Evolutionary conservation across 2,113 vertebrate genomes (phyloP).

Genomic region (Echinops telfairi): DNA sequence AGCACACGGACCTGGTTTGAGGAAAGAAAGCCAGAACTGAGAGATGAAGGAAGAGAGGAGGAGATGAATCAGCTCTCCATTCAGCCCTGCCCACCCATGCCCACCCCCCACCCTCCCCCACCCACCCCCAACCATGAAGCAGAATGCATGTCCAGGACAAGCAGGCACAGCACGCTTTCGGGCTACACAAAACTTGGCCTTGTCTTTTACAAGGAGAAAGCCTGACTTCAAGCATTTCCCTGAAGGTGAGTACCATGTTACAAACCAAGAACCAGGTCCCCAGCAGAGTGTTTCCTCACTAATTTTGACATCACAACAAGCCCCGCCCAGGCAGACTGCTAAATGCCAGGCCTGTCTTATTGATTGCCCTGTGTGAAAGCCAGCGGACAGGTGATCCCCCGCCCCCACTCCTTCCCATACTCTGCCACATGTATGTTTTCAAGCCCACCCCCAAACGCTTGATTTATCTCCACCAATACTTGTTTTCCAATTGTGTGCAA

Average conservation of each 20-base stretch:
- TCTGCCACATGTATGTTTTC: conserved; percentile 58
- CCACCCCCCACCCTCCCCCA: not conserved
- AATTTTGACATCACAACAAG: conserved; percentile 71
- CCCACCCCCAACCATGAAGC: not conserved
- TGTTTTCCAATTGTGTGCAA: conserved; percentile 49
- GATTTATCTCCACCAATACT: conserved; percentile 33
- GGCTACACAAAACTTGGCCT: not conserved
- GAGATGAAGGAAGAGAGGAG: not conserved
- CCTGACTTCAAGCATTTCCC: conserved; percentile 50
- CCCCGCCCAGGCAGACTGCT: not conserved
- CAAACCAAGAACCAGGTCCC: conserved; percentile 16
- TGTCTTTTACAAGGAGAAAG: not conserved
- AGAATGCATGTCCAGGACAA: too few relatives aligned
- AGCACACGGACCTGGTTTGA: not conserved
- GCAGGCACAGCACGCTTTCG: not conserved
- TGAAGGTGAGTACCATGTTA: conserved; percentile 68
- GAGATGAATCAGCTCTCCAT: not conserved
- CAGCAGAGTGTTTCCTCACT: conserved; percentile 67
- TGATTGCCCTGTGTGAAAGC: conserved; percentile 33
- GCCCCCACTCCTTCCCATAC: conserved; percentile 39
- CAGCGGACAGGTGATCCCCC: conserved; percentile 9
- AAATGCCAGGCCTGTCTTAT: not conserved
- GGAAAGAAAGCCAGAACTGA: not conserved
- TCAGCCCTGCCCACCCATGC: not conserved
- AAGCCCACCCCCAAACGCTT: not conserved